Evolutionary conservation across 53 echinoderm and acorn worm genomes (phyloP).

Genomic region (Pentamera pediparva): DNA sequence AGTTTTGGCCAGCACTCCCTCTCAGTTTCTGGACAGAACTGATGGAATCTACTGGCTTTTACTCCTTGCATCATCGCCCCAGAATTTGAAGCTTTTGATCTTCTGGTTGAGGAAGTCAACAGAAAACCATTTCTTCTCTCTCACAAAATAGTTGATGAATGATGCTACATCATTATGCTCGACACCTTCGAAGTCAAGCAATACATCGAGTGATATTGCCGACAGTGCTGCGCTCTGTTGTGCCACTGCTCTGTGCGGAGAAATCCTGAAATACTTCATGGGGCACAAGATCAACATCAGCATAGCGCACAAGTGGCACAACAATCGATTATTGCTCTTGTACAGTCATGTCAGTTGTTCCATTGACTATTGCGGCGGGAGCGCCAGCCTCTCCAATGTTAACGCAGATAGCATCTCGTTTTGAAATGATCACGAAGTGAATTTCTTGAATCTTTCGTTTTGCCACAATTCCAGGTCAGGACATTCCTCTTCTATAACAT

Average conservation of each 20-base stretch:
- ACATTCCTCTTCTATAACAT: too few relatives aligned
- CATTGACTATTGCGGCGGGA: too few relatives aligned
- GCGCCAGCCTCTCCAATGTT: too few relatives aligned
- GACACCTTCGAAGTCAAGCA: background rate
- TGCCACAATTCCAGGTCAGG: too few relatives aligned
- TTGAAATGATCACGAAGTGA: too few relatives aligned
- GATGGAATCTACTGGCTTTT: slow-evolving; percentile 26
- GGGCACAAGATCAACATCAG: background rate
- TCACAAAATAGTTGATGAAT: slow-evolving; percentile 36
- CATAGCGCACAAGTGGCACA: background rate
- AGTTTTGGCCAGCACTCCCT: slow-evolving; percentile 51
- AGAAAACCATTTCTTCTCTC: slow-evolving; percentile 33
- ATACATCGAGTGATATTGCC: background rate
- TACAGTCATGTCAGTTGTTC: background rate
- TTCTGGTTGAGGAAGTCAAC: slow-evolving; percentile 33
- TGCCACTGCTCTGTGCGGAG: background rate
- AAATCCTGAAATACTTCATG: background rate
- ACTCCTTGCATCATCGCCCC: slow-evolving; percentile 18
- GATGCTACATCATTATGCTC: slow-evolving; percentile 33
- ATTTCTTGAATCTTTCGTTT: too few relatives aligned
- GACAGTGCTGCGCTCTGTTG: background rate
- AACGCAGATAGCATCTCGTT: too few relatives aligned
- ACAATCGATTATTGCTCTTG: background rate
- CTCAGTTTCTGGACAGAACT: slow-evolving; percentile 8
- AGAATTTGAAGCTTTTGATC: slow-evolving; percentile 20